These are phyloP conservation scores for Rhamphomyia laevipes DNA, from an alignment of 2,888 invertebrate species.

Conservation along the genomic window DNA sequence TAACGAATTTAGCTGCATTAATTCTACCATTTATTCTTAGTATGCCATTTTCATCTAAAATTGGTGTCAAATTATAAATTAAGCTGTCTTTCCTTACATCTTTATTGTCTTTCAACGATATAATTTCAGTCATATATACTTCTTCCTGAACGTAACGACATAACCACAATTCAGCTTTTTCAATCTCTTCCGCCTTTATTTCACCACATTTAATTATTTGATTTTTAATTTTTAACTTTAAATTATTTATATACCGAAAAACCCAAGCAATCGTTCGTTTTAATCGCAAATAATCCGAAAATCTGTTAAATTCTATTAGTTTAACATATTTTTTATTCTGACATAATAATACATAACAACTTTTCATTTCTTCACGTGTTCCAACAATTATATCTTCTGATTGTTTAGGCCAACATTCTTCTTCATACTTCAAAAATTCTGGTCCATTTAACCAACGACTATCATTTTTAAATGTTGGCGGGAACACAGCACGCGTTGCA, in stretches of 20 bases:
- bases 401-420: conserved; percentile 5
- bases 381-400: neutral
- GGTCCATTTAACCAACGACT: conserved; percentile 11
- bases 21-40: conserved; percentile 4
- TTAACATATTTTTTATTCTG: neutral
- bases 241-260: neutral
- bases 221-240: too few species aligned
- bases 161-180: conserved; percentile 1
- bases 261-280: conserved; percentile 6
- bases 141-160: neutral
- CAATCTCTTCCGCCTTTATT: neutral
- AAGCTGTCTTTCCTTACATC: conserved; percentile 3
- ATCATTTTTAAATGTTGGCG: conserved; percentile 6
- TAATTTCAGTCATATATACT: neutral
- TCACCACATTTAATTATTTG: neutral
- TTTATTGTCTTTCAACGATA: neutral
- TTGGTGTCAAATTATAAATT: conserved; percentile 2
- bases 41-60: neutral
- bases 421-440: conserved; percentile 4
- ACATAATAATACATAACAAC: neutral
- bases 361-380: conserved; percentile 7
- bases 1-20: neutral
- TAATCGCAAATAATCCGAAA: conserved; percentile 8
- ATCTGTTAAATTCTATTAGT: conserved; percentile 2
- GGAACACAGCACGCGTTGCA: conserved; percentile 13